Evolutionary conservation across 2,888 invertebrate genomes (phyloP).

Genomic region (Automeris io): DNA sequence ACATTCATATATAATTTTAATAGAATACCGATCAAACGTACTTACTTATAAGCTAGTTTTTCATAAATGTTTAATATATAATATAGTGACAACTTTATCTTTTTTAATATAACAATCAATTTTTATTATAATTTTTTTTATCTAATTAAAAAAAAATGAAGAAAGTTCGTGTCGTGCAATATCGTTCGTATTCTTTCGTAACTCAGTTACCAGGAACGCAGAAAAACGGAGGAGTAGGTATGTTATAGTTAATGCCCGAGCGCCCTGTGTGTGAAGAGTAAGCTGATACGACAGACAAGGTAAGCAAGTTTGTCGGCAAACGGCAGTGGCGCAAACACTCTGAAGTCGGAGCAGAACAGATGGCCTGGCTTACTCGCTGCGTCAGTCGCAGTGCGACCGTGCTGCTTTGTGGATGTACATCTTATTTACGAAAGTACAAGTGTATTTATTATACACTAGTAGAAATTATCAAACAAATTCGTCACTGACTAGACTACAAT

Average conservation of each 20-base stretch:
- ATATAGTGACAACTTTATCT: no score
- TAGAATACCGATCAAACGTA: no score
- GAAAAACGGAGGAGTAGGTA: slow-evolving; percentile 38
- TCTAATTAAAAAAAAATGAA: slow-evolving; percentile 11
- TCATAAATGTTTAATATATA: no score
- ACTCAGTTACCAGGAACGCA: slow-evolving; percentile 67
- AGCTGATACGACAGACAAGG: slow-evolving; percentile 66
- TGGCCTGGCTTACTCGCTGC: slow-evolving; percentile 5
- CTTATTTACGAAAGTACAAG: no score
- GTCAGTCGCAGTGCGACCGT: slow-evolving; percentile 13
- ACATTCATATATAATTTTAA: no score
- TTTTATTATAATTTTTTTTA: no score
- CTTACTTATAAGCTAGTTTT: no score
- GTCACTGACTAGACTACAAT: no score
- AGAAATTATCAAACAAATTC: no score
- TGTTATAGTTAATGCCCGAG: slow-evolving; percentile 25
- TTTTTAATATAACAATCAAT: no score
- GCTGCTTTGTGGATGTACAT: slow-evolving; percentile 15
- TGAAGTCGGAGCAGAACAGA: neutral
- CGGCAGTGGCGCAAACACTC: slow-evolving; percentile 22
- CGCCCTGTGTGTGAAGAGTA: slow-evolving; percentile 52
- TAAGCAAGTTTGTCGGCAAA: slow-evolving; percentile 46
- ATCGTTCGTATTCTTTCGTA: slow-evolving; percentile 70
- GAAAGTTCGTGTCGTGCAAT: slow-evolving; percentile 29
- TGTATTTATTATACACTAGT: no score